These are phyloP conservation scores for Pteronura brasiliensis DNA, from an alignment of 2,113 vertebrate species.

Conservation along the genomic window DNA sequence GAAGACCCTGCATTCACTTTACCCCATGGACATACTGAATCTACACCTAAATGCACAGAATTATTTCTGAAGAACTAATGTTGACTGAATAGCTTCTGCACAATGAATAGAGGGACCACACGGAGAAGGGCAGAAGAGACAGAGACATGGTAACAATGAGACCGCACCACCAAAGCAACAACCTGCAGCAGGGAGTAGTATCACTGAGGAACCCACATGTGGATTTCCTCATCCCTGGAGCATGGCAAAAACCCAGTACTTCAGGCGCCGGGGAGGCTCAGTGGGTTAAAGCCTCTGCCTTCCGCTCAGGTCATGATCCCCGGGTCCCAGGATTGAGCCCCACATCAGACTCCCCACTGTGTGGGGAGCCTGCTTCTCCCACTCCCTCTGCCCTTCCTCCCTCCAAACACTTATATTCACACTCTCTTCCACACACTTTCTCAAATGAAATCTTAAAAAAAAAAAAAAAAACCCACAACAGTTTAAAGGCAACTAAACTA, in stretches of 20 bases:
- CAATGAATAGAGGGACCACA: neutral
- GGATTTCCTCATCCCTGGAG: neutral
- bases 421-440: neutral
- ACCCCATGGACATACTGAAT: neutral
- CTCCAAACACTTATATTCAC: too few relatives aligned
- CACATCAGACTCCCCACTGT: neutral
- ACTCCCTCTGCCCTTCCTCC: neutral
- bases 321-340: neutral
- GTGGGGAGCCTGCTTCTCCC: neutral
- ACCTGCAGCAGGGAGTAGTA: neutral
- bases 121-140: neutral
- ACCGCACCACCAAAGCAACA: neutral
- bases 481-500: neutral
- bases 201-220: neutral
- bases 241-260: neutral
- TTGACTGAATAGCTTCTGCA: neutral
- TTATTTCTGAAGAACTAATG: neutral
- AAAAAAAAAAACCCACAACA: neutral
- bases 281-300: neutral
- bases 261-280: neutral
- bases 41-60: neutral
- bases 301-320: neutral
- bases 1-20: neutral
- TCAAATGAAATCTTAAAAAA: too few relatives aligned
- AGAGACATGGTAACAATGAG: neutral